A percentile compares a stretch with the other conserved stretches of the same genome.
These are phyloP conservation scores for Nannospalax galili DNA, from an alignment of 2,113 vertebrate species.

Conservation along the genomic window DNA sequence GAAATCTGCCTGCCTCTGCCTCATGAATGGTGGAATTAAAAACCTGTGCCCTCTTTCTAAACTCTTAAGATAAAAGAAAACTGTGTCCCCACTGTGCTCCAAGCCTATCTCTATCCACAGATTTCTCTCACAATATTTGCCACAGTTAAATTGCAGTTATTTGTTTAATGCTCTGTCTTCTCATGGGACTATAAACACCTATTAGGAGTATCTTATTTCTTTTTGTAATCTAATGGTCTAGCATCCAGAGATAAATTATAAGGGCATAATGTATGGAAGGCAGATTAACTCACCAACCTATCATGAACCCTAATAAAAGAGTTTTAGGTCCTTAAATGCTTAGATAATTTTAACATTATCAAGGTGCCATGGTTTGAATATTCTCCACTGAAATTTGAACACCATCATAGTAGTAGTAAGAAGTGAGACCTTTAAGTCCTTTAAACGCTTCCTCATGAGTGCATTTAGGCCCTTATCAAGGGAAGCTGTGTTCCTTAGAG, in stretches of 20 bases:
- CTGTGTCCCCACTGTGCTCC: background rate
- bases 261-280: background rate
- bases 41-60: background rate
- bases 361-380: background rate
- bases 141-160: background rate
- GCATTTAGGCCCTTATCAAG: background rate
- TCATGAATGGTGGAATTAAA: too few relatives aligned
- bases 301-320: background rate
- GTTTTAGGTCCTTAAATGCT: background rate
- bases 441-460: background rate
- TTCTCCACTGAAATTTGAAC: background rate
- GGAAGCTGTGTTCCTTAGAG: background rate
- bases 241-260: background rate
- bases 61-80: constrained; percentile 1
- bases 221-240: background rate
- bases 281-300: background rate
- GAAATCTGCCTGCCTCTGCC: too few relatives aligned
- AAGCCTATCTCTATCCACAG: background rate
- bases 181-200: background rate
- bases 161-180: constrained; percentile 34
- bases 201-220: constrained; percentile 4
- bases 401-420: background rate
- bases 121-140: background rate
- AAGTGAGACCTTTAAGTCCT: background rate
- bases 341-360: background rate